These are phyloP conservation scores for Drosophila picticornis DNA, from an alignment of 2,888 invertebrate species.

Conservation along the genomic window DNA sequence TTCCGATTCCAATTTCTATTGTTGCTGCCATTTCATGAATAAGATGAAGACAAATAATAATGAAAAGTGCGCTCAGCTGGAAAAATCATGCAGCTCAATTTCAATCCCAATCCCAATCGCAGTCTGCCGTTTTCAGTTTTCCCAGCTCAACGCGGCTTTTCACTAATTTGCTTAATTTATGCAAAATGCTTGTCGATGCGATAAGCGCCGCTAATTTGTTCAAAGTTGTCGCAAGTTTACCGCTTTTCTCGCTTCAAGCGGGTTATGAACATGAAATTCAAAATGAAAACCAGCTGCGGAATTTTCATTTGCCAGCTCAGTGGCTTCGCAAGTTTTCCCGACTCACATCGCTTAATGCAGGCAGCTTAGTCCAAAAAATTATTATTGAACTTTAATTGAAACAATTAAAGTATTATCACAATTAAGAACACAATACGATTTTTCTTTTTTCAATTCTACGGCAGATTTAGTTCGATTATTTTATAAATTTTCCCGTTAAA, in stretches of 20 bases:
- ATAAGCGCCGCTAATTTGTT: constrained; percentile 77
- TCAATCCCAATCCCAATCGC: constrained; percentile 23
- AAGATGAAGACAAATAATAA: constrained; percentile 62
- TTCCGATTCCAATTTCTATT: constrained; percentile 32
- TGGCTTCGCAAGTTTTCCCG: constrained; percentile 41
- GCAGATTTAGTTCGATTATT: not conserved
- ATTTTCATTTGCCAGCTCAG: constrained; percentile 56
- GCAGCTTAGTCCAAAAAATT: constrained; percentile 26
- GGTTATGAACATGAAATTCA: constrained; percentile 29
- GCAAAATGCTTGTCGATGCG: constrained; percentile 75
- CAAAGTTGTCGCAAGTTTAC: constrained; percentile 70
- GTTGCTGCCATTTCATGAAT: constrained; percentile 62
- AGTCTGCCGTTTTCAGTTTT: constrained; percentile 39
- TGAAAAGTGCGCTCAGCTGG: constrained; percentile 69
- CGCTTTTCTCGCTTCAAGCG: not conserved
- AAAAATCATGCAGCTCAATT: constrained; percentile 54
- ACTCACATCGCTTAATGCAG: constrained; percentile 47
- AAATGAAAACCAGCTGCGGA: constrained; percentile 41
- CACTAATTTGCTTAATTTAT: constrained; percentile 80
- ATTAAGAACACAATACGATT: too few species aligned
- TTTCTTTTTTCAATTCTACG: not conserved
- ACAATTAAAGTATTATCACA: constrained; percentile 8
- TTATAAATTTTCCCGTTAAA: not conserved
- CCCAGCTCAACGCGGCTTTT: constrained; percentile 52
- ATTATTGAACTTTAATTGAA: constrained; percentile 46